phyloP scores from a whole-genome alignment of 2,888 invertebrate species.

The Scaptomyza polygonia region DNA sequence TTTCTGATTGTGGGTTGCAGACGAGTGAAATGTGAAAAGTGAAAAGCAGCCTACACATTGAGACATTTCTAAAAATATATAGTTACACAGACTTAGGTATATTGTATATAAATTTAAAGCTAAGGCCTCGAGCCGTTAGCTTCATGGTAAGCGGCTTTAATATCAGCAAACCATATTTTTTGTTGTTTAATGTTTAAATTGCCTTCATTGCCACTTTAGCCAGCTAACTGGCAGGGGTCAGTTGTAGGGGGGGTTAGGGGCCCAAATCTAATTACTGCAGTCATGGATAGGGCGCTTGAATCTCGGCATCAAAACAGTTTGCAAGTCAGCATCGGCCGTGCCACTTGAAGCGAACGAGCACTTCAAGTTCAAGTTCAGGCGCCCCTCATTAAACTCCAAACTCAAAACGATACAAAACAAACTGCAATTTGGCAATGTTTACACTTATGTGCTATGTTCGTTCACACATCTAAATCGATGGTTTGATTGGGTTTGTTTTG shows the following conservation, averaged over 20 bases:
- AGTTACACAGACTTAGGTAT: background rate
- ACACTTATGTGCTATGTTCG: conserved; percentile 62
- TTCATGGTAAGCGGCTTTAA: conserved; percentile 75
- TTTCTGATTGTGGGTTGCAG: conserved; percentile 67
- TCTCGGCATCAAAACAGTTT: conserved; percentile 17
- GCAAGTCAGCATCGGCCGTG: conserved; percentile 38
- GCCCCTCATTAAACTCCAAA: conserved; percentile 57
- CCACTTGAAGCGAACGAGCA: conserved; percentile 29
- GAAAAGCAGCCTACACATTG: conserved; percentile 49
- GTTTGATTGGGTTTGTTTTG: conserved; percentile 11
- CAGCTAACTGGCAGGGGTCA: conserved; percentile 24
- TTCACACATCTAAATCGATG: conserved; percentile 43
- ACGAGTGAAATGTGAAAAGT: conserved; percentile 54
- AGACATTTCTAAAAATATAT: too few species aligned
- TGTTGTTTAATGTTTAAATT: conserved; percentile 58
- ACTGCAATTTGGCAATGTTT: conserved; percentile 71
- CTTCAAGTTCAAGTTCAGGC: conserved; percentile 76
- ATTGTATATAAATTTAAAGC: conserved; percentile 9
- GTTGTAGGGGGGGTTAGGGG: conserved; percentile 32
- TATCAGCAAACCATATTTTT: conserved; percentile 38
- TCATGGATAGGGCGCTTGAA: conserved; percentile 38
- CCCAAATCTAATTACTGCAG: conserved; percentile 64
- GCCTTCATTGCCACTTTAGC: conserved; percentile 52
- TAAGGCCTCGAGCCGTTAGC: conserved; percentile 54
- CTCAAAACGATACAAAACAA: conserved; percentile 31